Evolutionary conservation across 2,888 invertebrate genomes (phyloP).

Genomic region (Ophonus ardosiacus): DNA sequence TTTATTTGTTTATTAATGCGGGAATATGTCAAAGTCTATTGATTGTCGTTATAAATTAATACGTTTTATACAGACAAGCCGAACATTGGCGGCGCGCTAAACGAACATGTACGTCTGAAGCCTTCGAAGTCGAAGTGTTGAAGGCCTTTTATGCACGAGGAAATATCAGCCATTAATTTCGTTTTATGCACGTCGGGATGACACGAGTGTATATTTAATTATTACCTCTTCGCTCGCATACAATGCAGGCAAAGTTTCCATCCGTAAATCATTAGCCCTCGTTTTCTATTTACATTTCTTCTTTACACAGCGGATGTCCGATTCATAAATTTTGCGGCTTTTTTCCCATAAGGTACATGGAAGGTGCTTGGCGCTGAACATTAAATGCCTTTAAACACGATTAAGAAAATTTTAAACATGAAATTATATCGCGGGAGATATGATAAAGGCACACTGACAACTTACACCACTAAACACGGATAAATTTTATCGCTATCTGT

Average conservation of each 20-base stretch:
- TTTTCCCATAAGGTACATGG: conserved; percentile 18
- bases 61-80: conserved; percentile 47
- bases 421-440: conserved; percentile 46
- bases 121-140: conserved; percentile 42
- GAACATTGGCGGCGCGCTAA: conserved; percentile 24
- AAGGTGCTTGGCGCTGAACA: conserved; percentile 37
- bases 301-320: conserved; percentile 43
- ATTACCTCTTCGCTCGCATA: conserved; percentile 53
- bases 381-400: conserved; percentile 45
- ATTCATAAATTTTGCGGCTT: conserved; percentile 48
- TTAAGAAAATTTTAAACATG: conserved; percentile 47
- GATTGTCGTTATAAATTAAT: conserved; percentile 51
- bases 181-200: conserved; percentile 59
- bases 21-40: conserved; percentile 50
- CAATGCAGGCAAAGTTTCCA: conserved; percentile 58
- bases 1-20: conserved; percentile 49
- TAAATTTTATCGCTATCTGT: conserved; percentile 15
- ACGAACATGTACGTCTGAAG: conserved; percentile 35
- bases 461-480: conserved; percentile 30
- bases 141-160: conserved; percentile 61
- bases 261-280: conserved; percentile 59
- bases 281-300: conserved; percentile 52
- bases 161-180: conserved; percentile 61
- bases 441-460: conserved; percentile 34
- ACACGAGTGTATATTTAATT: conserved; percentile 59